These are phyloP conservation scores for Zygaena filipendulae DNA, from an alignment of 2,888 invertebrate genomes.

Conservation along the genomic window DNA sequence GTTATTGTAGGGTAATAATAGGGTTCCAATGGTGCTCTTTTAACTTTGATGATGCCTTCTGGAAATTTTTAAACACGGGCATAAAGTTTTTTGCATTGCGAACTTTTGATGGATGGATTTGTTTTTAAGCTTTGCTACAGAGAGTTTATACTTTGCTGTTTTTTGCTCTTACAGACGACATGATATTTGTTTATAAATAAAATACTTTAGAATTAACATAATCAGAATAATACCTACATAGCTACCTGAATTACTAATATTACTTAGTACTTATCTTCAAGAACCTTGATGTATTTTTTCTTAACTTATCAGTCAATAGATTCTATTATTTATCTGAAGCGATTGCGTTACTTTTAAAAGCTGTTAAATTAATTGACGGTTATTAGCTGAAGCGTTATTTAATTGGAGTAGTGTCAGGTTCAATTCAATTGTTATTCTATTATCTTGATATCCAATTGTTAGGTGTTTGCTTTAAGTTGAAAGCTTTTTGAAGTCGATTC, in stretches of 20 bases:
- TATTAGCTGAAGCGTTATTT: conserved; percentile 50
- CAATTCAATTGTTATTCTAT: conserved; percentile 45
- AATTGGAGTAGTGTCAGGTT: conserved; percentile 43
- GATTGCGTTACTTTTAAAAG: conserved; percentile 28
- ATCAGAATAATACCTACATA: not conserved
- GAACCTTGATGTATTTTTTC: too few species aligned
- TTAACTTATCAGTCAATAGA: too few species aligned
- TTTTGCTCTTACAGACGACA: too few species aligned
- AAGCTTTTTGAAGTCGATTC: too few species aligned
- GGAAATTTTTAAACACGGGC: too few species aligned
- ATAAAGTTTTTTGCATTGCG: too few species aligned
- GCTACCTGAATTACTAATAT: conserved; percentile 1
- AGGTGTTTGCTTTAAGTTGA: conserved; percentile 15
- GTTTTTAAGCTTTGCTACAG: too few species aligned
- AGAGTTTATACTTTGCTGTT: too few species aligned
- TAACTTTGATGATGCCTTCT: conserved; percentile 44
- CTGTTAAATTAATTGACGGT: conserved; percentile 50
- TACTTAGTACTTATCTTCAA: conserved; percentile 4
- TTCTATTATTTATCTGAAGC: conserved; percentile 10
- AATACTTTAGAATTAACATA: conserved; percentile 8
- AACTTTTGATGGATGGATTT: too few species aligned
- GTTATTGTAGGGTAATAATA: conserved; percentile 43
- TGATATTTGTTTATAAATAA: conserved; percentile 24
- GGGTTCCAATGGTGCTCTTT: conserved; percentile 26
- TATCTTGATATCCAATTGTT: conserved; percentile 25